These are phyloP conservation scores for Drosophila cognata DNA, from an alignment of 2,888 invertebrate species.

Conservation along the genomic window DNA sequence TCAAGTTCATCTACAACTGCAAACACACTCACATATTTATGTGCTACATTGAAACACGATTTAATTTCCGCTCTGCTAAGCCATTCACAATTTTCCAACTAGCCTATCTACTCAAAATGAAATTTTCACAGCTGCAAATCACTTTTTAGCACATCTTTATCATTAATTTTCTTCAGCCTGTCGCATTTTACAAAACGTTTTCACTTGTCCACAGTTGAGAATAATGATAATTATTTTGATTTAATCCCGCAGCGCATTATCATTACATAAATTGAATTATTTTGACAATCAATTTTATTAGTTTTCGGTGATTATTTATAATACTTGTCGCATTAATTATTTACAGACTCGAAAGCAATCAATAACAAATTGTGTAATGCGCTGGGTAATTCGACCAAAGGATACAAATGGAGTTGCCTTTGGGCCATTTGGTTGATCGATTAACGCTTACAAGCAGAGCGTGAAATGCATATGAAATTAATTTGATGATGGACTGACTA, in stretches of 20 bases:
- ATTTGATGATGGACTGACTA: slow-evolving; percentile 59
- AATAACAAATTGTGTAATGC: slow-evolving; percentile 7
- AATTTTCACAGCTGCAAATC: neutral
- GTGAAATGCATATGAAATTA: slow-evolving; percentile 50
- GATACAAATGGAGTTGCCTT: neutral
- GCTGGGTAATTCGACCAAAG: neutral
- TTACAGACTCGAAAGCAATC: neutral
- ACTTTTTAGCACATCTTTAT: neutral
- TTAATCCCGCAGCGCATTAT: neutral
- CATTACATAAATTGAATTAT: neutral
- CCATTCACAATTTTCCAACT: neutral
- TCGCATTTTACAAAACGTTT: neutral
- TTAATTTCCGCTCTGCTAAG: neutral
- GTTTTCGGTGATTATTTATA: slow-evolving; percentile 4
- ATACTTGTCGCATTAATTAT: slow-evolving; percentile 20
- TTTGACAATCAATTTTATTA: slow-evolving; percentile 17
- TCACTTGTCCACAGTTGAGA: neutral
- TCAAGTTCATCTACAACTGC: neutral
- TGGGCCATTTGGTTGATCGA: slow-evolving; percentile 38
- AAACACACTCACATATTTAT: neutral
- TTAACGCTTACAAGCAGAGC: slow-evolving; percentile 25
- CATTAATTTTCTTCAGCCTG: neutral
- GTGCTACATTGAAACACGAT: neutral
- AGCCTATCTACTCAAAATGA: neutral
- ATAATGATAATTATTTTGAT: neutral